Evolutionary conservation across 2,888 invertebrate genomes (phyloP), one percentile per base, ranked within the genome.

Genomic region (Marronus borbonicus): DNA sequence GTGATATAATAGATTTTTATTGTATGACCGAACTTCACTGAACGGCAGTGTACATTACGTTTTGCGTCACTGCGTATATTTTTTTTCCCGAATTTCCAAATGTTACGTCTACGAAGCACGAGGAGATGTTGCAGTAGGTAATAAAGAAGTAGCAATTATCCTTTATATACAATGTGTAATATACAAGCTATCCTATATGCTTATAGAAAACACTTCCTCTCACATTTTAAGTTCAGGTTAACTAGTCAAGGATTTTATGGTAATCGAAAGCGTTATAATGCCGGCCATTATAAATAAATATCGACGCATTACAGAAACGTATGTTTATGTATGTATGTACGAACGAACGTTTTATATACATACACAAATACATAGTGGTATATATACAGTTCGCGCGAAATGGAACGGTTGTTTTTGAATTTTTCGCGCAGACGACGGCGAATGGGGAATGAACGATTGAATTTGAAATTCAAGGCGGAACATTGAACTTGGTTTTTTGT

Each of bases 401-500:
- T 20, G 39, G 49, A 78, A 77, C 77, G 77, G 77, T 78, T 78
- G 77, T 72, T 72, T 78, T 72, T 31, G 58, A 72, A 72, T 66
- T 78, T 78, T 72, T 74, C 72, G 72, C 52, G 28, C 58, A 74
- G 60, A 60, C 44, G 72, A 39, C 58, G 72, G 60, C 60, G 36
- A 58, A 60, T 36, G 62, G 66, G 44, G 66, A 62, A 66, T 76
- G 76, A 76, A 74, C 65, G 68, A 72, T 78, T 68, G 58, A 60
- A 60, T 76, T 69, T 66, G 78, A 78, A 78, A 69, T 78, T 78
- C 78, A 78, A 78, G 78, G 78, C 60, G 78, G 78, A 76, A 70
- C 78, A 76, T 81, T 83, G 83, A 83, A 83, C 83, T 83, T 81
- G 80, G 64, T 81, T 80, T 80, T 83, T 83, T 80, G 81, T 81